Evolutionary conservation across 2,888 invertebrate genomes (phyloP), one percentile per base, ranked within the genome.

Genomic region (Torymus auratus): DNA sequence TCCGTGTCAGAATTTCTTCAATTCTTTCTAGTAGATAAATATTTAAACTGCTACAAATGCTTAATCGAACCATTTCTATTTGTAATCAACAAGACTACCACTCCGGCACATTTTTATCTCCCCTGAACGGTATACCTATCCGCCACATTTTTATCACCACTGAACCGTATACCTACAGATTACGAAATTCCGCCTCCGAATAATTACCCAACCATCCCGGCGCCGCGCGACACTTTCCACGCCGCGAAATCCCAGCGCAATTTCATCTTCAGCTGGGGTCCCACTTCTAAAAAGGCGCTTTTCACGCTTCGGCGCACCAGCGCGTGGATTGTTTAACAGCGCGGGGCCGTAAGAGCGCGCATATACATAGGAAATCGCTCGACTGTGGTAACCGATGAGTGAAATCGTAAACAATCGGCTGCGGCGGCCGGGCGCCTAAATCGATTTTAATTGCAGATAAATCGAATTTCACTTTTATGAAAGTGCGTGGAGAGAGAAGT

Each of bases 401-500:
- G 78, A 81, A 81, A 78, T 78, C 78, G 81, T 79, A 76, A 72
- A 82, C 79, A 76, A 79, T 79, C 76, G 68, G 41, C 13, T 17
- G 50, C 14, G 15, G 41, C 41, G 15, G 41, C 41, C 7, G 41
- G 41, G 65, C 52, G 64, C 60, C 67, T 68, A 69, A 76, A 82
- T 79, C 76, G 72, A 78, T 76, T 76, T 79, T 79, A 79, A 82
- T 82, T 79, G 76, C 82, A 73, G 69, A 79, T 82, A 82, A 79
- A 82, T 76, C 65, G 73, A 73, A 76, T 82, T 82, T 82, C 82
- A 79, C 82, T 82, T 82, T 82, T 82, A 82, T 53, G 82, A 82
- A 82, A 82, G 82, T 76, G 71, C 71, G 65, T 68, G 13, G 28
- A 15, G 17, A 15, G 17, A 7, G 11, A 58, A 3, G 12, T 55